Evolutionary conservation across 2,888 invertebrate species (phyloP).

Genomic region (Rhimphoctona megacephalus): DNA sequence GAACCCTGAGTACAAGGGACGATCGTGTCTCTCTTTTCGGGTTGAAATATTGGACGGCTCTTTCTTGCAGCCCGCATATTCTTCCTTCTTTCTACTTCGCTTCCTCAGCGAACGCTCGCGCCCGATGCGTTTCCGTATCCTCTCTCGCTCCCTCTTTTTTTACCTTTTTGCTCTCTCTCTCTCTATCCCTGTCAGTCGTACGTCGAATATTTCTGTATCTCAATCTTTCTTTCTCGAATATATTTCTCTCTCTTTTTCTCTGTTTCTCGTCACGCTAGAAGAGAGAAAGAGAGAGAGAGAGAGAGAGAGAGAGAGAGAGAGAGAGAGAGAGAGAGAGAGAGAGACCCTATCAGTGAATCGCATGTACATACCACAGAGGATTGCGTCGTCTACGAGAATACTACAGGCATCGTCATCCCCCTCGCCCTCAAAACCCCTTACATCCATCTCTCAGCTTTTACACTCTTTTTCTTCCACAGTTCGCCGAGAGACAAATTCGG

Average conservation of each 20-base stretch:
- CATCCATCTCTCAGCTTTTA: conserved; percentile 48
- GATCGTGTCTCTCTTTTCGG: conserved; percentile 71
- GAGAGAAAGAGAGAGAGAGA: conserved; percentile 32
- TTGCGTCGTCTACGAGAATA: conserved; percentile 13
- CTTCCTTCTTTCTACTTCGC: conserved; percentile 74
- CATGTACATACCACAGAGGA: conserved; percentile 25
- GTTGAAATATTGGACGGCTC: conserved; percentile 84
- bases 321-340: conserved; percentile 33
- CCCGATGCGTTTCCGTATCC: conserved; percentile 56
- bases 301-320: conserved; percentile 34
- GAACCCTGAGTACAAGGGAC: conserved; percentile 47
- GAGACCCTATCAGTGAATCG: conserved; percentile 21
- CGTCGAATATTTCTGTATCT: conserved; percentile 19
- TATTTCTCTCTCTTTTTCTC: conserved; percentile 33
- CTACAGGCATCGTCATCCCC: conserved; percentile 40
- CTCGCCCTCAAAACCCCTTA: conserved; percentile 57
- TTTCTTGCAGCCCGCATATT: conserved; percentile 83
- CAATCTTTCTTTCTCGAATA: conserved; percentile 30
- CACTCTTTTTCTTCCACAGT: conserved; percentile 41
- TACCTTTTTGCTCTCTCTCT: not conserved
- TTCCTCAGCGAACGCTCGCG: conserved; percentile 63
- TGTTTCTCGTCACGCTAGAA: conserved; percentile 53
- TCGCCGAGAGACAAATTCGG: conserved; percentile 13
- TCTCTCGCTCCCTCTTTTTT: conserved; percentile 34
- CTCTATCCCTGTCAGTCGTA: conserved; percentile 10